Evolutionary conservation across 2,797 vertebrate genomes (phyloP), one percentile per base, ranked within the genome.

Genomic region (Lepilemur septentrionalis): DNA sequence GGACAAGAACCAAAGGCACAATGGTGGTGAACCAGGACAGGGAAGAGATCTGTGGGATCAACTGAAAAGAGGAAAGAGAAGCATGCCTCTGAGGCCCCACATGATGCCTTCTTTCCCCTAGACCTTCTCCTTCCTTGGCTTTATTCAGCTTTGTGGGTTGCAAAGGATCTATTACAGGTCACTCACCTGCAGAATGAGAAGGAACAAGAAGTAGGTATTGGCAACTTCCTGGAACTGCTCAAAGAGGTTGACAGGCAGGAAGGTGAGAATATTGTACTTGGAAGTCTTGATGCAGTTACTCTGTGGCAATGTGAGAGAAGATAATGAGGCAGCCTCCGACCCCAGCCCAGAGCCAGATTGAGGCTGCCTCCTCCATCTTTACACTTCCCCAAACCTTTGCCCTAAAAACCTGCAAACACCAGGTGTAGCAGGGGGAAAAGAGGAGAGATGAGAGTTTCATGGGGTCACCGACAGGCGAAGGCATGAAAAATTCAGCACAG

Each of bases 221-320:
- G 99, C 99, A 97, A 99, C 99, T 99, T 99, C 99, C 98, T 99
- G 99, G 98, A 99, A 99, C 98, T 99, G 99, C 98, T 99, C 99
- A 69, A 99, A 99, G 97, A 99, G 99, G 98, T 99, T 99, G 98
- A 99, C 98, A 41, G 99, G 99, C 97, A 99, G 99, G 98, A 99
- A 99, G 92, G 99, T 99, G 98, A 99, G 84, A 25, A 99, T 97
- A 97, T 99, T 99, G 98, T 99, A 99, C 98, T 99, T 99, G 89
- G 99, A 99, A 96, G 99, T 99, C 98, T 99, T 99, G 98, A 99
- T 99, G 98, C 99, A 99, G 99, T 99, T 99, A 97, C 98, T 99
- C 99, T 99, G 96, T 0, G 69, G 75, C 50, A 0, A 0, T 28
- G 85, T 92, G 32, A 89, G 35, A 48, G 30, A 48, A 52, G 50